These are phyloP conservation scores for Hemichromis elongatus DNA, from an alignment of 2,113 vertebrate genomes.

Conservation along the genomic window DNA sequence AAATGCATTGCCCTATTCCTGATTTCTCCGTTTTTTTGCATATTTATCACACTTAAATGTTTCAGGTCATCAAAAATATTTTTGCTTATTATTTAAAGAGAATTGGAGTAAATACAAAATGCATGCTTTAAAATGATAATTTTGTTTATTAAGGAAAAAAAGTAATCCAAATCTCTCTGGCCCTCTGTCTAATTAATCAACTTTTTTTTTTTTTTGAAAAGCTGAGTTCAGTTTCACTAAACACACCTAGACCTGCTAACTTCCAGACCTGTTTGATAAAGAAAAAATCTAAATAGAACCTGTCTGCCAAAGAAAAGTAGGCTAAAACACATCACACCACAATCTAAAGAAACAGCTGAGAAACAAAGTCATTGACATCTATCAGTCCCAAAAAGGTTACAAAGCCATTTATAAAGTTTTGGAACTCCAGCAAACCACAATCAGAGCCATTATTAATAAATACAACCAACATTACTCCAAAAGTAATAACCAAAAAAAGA, in stretches of 20 bases:
- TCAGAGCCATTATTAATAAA: too few species aligned
- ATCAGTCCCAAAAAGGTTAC: too few species aligned
- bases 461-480: too few species aligned
- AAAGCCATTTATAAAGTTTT: too few species aligned
- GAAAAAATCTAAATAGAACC: not conserved
- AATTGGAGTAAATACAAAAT: not conserved
- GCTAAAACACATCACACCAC: not conserved
- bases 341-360: too few species aligned
- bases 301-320: not conserved
- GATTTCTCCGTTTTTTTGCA: not conserved
- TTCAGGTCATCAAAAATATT: not conserved
- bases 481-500: too few species aligned
- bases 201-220: not conserved
- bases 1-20: not conserved
- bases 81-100: not conserved
- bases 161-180: not conserved
- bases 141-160: not conserved
- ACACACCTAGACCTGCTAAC: not conserved
- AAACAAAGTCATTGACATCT: too few species aligned
- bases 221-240: not conserved
- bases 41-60: not conserved
- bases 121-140: too few species aligned
- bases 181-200: not conserved
- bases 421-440: too few species aligned
- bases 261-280: not conserved